Percentiles rank a stretch among this genome's conserved stretches.
Conservation (phyloP, 2,797 vertebrate genomes). For the Eidolon dupreanum region DNA sequence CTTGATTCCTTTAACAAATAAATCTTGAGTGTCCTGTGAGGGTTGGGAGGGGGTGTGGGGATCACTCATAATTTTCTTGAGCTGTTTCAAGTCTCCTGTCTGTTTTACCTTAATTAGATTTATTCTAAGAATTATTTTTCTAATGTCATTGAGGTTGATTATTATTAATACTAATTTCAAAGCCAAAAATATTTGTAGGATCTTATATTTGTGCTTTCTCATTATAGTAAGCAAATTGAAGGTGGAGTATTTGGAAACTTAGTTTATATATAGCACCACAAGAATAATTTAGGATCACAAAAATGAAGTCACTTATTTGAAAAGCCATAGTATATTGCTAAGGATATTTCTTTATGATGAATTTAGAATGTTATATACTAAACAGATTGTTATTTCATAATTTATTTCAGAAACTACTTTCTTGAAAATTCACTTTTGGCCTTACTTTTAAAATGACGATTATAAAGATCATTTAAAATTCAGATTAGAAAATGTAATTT, state of each 20-base stretch:
- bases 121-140: not conserved
- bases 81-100: not conserved
- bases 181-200: not conserved
- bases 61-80: not conserved
- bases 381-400: slow-evolving; percentile 9
- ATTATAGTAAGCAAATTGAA: not conserved
- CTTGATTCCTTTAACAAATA: not conserved
- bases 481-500: slow-evolving; percentile 25
- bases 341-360: not conserved
- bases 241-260: not conserved
- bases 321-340: not conserved
- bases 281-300: not conserved
- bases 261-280: not conserved
- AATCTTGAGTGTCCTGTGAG: not conserved
- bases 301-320: not conserved
- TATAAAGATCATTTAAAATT: slow-evolving; percentile 38
- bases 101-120: slow-evolving; percentile 1
- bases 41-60: too few species aligned
- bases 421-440: slow-evolving; percentile 45
- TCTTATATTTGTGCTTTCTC: not conserved
- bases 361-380: not conserved
- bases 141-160: not conserved
- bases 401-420: slow-evolving; percentile 35
- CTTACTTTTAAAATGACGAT: slow-evolving; percentile 13
- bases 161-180: slow-evolving; percentile 35